phyloP scores from a whole-genome alignment of 2,888 invertebrate species.

The Willowsia nigromaculata region DNA sequence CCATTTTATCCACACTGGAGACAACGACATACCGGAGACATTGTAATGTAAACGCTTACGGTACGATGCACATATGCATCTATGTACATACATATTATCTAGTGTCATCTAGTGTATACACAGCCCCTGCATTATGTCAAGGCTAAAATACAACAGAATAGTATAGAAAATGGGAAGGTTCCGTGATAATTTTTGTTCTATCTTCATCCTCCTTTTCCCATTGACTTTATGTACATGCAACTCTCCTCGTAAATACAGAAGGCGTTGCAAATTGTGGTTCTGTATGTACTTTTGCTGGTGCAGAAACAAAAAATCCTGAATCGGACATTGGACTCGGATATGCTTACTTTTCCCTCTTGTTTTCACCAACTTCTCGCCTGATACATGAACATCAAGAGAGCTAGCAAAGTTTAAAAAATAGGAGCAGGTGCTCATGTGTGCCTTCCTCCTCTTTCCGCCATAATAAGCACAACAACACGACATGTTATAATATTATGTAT shows the following conservation, averaged over 20 bases:
- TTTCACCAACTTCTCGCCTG: constrained; percentile 54
- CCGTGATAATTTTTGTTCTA: constrained; percentile 43
- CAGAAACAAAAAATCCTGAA: constrained; percentile 29
- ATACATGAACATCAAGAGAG: not conserved
- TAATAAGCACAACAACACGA: not conserved
- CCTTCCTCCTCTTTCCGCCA: constrained; percentile 9
- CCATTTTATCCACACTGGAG: constrained; percentile 1
- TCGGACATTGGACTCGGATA: constrained; percentile 69
- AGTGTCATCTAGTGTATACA: not conserved
- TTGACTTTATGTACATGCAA: constrained; percentile 20
- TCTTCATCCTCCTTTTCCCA: not conserved
- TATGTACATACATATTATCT: not conserved
- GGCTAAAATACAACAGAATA: not conserved
- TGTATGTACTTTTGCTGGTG: not conserved
- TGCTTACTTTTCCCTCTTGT: constrained; percentile 53
- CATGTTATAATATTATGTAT: not conserved
- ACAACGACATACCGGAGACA: not conserved
- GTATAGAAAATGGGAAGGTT: constrained; percentile 49
- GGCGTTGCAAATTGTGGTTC: constrained; percentile 15
- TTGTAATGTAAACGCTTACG: not conserved
- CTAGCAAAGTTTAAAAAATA: not conserved
- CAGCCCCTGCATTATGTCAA: not conserved
- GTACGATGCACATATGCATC: constrained; percentile 4
- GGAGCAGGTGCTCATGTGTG: constrained; percentile 39
- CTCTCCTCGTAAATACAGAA: not conserved